phyloP scores from a whole-genome alignment of 2,888 invertebrate species.

The Lordiphosa fenestrarum region DNA sequence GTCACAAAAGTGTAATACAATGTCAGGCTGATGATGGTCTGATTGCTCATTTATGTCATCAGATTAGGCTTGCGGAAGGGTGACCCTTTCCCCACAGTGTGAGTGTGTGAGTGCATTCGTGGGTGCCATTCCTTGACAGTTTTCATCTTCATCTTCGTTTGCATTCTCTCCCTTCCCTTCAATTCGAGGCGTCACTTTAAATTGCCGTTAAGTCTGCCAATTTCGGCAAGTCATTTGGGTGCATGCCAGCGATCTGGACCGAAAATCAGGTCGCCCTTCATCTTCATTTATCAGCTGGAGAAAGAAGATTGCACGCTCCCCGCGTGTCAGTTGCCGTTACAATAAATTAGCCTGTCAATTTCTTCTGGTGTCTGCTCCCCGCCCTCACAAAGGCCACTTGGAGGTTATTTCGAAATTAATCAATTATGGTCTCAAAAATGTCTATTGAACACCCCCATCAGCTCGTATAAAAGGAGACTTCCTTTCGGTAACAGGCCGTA shows the following conservation, averaged over 20 bases:
- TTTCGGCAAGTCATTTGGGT: constrained; percentile 50
- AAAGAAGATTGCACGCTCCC: constrained; percentile 7
- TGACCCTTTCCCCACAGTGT: constrained; percentile 5
- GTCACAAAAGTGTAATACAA: constrained; percentile 7
- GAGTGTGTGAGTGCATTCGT: constrained; percentile 20
- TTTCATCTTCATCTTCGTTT: constrained; percentile 14
- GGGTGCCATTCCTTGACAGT: constrained; percentile 32
- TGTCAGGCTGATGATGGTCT: constrained; percentile 53
- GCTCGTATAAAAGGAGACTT: constrained; percentile 14
- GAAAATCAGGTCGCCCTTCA: constrained; percentile 56
- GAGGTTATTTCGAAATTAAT: constrained; percentile 34
- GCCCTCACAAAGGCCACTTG: constrained; percentile 6
- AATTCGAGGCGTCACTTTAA: constrained; percentile 47
- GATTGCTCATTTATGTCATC: constrained; percentile 63
- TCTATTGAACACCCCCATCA: constrained; percentile 17
- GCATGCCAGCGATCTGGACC: constrained; percentile 21
- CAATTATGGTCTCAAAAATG: constrained; percentile 44
- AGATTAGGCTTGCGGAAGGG: constrained; percentile 44
- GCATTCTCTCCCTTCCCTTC: constrained; percentile 19
- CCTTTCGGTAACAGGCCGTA: constrained; percentile 34
- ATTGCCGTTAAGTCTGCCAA: constrained; percentile 65
- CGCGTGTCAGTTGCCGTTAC: constrained; percentile 67
- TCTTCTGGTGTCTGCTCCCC: constrained; percentile 19
- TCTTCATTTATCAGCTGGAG: constrained; percentile 54
- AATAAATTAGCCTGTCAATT: constrained; percentile 66